Base-by-base conservation (phyloP, 2,888 invertebrate species). In the Eustalomyia histrio region DNA sequence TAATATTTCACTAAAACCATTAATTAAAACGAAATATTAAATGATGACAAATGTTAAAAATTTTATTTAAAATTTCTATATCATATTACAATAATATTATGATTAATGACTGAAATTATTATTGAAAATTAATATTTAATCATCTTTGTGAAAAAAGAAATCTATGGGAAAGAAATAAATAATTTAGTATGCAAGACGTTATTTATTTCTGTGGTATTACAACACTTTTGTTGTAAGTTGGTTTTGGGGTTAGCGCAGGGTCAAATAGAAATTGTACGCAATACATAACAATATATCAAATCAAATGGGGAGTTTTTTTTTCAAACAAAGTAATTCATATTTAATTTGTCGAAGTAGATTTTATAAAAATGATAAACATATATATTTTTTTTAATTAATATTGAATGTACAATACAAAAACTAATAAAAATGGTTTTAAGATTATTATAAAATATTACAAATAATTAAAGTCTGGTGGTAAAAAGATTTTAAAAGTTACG, bases 41-140 rank as follows among this genome's bases (percentile, higher is more conserved):
- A 47, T 47, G 43, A 47, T 47, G 43, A 47, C 43, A 47, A 47
- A 47, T 47, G 43, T 47, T n/a, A 10, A 47, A 47, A 47, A 47
- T 47, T 47, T 39, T 47, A 5, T 47, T 47, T n/a, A 47, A n/a
- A 47, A 5, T n/a, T 47, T 47, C 43, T n/a, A n/a, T 47, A 47
- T 47, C 43, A n/a, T n/a, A 47, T 47, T 47, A n/a, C 43, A 47
- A 47, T 47, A 14, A n/a, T 14, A 47, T 47, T n/a, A 47, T 47
- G 43, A 47, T 47, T 47, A 47, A 47, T 47, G 43, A n/a, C 1
- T 47, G 14, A 47, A 47, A n/a, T 5, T 47, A 47, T 47, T 39
- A 12, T 39, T 39, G 39, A 12, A 39, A 39, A 12, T 39, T 39
- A 47, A n/a, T n/a, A 14, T 47, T 47, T 47, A 47, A n/a, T 47